Conservation (phyloP, 2,888 invertebrate species). For the Caenorhabditis sp. region DNA sequence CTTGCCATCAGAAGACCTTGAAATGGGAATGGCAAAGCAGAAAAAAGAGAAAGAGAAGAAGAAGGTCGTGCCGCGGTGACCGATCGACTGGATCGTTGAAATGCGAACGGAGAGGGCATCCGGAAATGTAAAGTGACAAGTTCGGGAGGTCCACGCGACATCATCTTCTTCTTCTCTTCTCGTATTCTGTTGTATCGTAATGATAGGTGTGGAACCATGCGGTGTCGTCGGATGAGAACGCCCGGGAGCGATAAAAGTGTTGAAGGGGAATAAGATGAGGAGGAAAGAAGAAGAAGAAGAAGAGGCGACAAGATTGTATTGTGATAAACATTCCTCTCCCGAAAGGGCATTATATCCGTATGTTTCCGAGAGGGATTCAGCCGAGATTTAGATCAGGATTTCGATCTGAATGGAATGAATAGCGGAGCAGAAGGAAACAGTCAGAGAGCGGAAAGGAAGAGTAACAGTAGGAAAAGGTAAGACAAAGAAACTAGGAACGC, state of each 20-base stretch:
- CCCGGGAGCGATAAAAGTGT: conserved; percentile 37
- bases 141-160: conserved; percentile 40
- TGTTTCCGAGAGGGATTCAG: conserved; percentile 41
- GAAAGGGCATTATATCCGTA: conserved; percentile 46
- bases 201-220: conserved; percentile 61
- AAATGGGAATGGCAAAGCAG: conserved; percentile 39
- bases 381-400: conserved; percentile 1
- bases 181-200: conserved; percentile 42
- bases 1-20: conserved; percentile 53
- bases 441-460: neutral
- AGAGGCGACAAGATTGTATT: conserved; percentile 43
- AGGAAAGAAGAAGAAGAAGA: neutral
- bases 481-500: too few relatives aligned
- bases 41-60: conserved; percentile 31
- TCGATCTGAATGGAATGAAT: neutral
- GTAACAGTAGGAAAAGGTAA: too few relatives aligned
- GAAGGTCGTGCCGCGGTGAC: conserved; percentile 31
- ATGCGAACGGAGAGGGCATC: conserved; percentile 6
- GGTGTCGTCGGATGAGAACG: conserved; percentile 23
- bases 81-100: conserved; percentile 33
- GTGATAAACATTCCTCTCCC: conserved; percentile 52
- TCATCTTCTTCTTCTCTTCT: conserved; percentile 13
- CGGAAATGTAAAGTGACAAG: conserved; percentile 27
- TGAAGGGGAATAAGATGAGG: conserved; percentile 24
- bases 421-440: neutral